Evolutionary conservation across 30 jellyfish, hydroid and myxozoan species (phyloP).

Genomic region (Hydra vulgaris): DNA sequence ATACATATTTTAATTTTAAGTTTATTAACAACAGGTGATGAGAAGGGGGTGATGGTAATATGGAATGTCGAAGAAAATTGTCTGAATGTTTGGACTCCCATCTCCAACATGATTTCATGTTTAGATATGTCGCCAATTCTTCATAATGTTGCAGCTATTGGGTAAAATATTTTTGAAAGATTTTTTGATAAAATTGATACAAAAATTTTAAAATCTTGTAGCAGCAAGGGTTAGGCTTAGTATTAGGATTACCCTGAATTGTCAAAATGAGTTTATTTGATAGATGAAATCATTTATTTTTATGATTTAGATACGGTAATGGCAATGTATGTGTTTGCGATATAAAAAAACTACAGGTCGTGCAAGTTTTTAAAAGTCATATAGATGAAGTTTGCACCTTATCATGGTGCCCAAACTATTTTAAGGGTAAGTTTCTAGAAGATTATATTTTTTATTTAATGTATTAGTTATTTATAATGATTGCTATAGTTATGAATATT

Average conservation of each 20-base stretch:
- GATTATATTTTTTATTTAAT: background rate
- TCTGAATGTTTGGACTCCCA: constrained; percentile 52
- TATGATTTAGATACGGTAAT: constrained; percentile 45
- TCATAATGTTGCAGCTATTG: constrained; percentile 34
- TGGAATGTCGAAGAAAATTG: constrained; percentile 39
- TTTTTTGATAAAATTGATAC: background rate
- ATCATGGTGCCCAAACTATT: constrained; percentile 55
- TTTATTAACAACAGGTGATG: constrained; percentile 74
- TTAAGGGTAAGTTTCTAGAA: background rate
- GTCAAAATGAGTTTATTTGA: too few species aligned
- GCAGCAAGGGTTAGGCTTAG: too few species aligned
- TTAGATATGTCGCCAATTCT: constrained; percentile 40
- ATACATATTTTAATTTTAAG: too few species aligned
- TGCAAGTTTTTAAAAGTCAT: constrained; percentile 67
- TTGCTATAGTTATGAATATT: too few species aligned
- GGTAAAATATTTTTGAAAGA: constrained; percentile 27
- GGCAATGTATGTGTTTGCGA: constrained; percentile 67
- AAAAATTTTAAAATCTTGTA: too few species aligned
- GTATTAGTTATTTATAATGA: too few species aligned
- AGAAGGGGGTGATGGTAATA: constrained; percentile 41
- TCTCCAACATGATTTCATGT: constrained; percentile 25
- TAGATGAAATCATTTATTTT: background rate
- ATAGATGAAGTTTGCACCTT: constrained; percentile 71
- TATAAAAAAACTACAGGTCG: constrained; percentile 14
- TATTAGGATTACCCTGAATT: too few species aligned